These are phyloP conservation scores for Drosophila guanche DNA, from an alignment of 1,140 invertebrate genomes.

Conservation along the genomic window DNA sequence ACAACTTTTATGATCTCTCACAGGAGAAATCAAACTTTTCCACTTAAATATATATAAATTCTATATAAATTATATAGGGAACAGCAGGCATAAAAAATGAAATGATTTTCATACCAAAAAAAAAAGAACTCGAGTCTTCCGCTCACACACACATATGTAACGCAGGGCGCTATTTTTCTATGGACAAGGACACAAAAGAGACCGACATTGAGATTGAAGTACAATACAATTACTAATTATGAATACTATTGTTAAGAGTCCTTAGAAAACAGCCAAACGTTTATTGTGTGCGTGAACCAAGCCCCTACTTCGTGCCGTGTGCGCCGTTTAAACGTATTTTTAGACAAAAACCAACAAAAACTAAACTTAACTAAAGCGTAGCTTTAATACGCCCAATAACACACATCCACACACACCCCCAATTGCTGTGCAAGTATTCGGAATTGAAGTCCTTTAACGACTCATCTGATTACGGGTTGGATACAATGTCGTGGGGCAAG, in stretches of 20 bases:
- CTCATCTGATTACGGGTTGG: too few species aligned
- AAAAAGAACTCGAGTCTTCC: constrained; percentile 63
- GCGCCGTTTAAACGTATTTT: constrained; percentile 44
- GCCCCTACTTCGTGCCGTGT: constrained; percentile 32
- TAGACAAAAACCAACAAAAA: constrained; percentile 40
- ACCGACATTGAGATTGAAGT: constrained; percentile 25
- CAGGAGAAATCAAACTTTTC: constrained; percentile 33
- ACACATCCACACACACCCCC: constrained; percentile 3
- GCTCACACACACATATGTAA: constrained; percentile 47
- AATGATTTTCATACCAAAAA: constrained; percentile 65
- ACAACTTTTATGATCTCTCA: constrained; percentile 41
- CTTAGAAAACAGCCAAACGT: constrained; percentile 36
- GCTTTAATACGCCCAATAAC: constrained; percentile 50
- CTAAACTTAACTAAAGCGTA: constrained; percentile 64
- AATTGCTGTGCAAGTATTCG: constrained; percentile 16
- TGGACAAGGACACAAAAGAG: too few species aligned
- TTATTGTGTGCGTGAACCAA: constrained; percentile 31
- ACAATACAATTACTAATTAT: constrained; percentile 28
- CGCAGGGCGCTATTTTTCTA: constrained; percentile 14
- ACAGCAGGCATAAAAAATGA: constrained; percentile 26
- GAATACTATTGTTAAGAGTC: constrained; percentile 18
- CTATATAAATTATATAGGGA: constrained; percentile 20
- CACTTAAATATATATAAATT: constrained; percentile 16
- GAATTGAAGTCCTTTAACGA: background rate
- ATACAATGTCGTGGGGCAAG: background rate